These are phyloP conservation scores for Diploptera punctata DNA, from an alignment of 2,888 invertebrate genomes.

Conservation along the genomic window DNA sequence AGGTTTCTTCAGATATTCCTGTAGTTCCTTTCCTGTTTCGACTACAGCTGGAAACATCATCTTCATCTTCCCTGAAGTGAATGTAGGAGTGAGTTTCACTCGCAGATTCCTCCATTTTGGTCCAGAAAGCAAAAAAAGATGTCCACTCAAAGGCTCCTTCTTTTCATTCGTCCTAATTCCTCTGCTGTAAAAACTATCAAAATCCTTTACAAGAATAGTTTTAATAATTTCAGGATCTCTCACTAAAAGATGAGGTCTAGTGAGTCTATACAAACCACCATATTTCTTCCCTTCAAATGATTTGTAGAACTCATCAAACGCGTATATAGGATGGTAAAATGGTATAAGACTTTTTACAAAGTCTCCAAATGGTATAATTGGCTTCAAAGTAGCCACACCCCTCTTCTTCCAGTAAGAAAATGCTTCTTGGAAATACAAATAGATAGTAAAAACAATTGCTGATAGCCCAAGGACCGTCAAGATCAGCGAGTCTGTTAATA, in stretches of 20 bases:
- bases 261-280: conserved; percentile 32
- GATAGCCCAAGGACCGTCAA: no score
- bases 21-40: conserved; percentile 62
- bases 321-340: conserved; percentile 68
- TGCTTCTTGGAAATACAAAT: not conserved
- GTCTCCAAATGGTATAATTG: conserved; percentile 69
- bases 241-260: conserved; percentile 65
- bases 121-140: conserved; percentile 64
- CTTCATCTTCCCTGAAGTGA: no score
- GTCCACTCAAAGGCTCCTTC: conserved; percentile 65
- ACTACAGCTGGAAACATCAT: no score
- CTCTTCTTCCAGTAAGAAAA: conserved; percentile 63
- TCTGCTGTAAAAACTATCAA: no score
- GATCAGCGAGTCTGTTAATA: no score
- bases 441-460: not conserved
- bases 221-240: conserved; percentile 67
- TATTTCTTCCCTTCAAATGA: conserved; percentile 43
- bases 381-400: conserved; percentile 63
- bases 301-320: conserved; percentile 64
- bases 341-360: conserved; percentile 62
- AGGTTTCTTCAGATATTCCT: conserved; percentile 54
- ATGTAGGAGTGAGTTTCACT: no score
- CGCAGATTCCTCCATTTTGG: conserved; percentile 69
- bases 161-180: conserved; percentile 67
- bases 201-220: no score